Percentiles rank a stretch among this genome's conserved stretches.
Conservation (phyloP, 2,113 vertebrate genomes). For the Siniperca chuatsi region DNA sequence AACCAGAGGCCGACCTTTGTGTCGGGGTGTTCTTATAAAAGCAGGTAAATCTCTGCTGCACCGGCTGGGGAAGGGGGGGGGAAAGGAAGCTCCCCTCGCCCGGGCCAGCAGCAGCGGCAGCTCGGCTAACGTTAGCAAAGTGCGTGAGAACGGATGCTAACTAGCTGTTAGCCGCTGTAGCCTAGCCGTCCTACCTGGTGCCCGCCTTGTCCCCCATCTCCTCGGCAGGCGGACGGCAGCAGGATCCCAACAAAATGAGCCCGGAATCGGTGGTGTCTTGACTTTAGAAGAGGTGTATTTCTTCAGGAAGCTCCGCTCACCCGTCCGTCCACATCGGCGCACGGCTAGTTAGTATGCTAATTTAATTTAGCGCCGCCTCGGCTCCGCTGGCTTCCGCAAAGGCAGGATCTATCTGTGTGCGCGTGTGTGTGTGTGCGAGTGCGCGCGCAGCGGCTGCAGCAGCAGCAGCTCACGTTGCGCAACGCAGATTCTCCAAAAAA, state of each 20-base stretch:
- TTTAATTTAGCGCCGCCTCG: constrained; percentile 72
- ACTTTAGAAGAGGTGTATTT: neutral
- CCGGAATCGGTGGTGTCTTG: constrained; percentile 27
- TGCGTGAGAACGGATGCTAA: constrained; percentile 68
- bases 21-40: neutral
- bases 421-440: neutral
- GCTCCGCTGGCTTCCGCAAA: constrained; percentile 72
- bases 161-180: constrained; percentile 49
- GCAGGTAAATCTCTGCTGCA: neutral
- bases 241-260: constrained; percentile 63
- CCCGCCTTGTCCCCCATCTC: constrained; percentile 83
- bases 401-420: constrained; percentile 15
- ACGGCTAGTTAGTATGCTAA: constrained; percentile 70
- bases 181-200: constrained; percentile 80
- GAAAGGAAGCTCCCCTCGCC: neutral
- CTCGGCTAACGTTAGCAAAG: constrained; percentile 55
- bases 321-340: constrained; percentile 58
- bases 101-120: constrained; percentile 33
- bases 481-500: constrained; percentile 9
- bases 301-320: constrained; percentile 36
- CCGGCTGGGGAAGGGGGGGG: neutral
- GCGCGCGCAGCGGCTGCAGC: neutral
- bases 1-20: fast-evolving
- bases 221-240: constrained; percentile 75
- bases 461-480: constrained; percentile 46